Percentiles rank a stretch among this genome's conserved stretches.
These are phyloP conservation scores for Labeo rohita DNA, from an alignment of 2,113 vertebrate genomes.

Conservation along the genomic window DNA sequence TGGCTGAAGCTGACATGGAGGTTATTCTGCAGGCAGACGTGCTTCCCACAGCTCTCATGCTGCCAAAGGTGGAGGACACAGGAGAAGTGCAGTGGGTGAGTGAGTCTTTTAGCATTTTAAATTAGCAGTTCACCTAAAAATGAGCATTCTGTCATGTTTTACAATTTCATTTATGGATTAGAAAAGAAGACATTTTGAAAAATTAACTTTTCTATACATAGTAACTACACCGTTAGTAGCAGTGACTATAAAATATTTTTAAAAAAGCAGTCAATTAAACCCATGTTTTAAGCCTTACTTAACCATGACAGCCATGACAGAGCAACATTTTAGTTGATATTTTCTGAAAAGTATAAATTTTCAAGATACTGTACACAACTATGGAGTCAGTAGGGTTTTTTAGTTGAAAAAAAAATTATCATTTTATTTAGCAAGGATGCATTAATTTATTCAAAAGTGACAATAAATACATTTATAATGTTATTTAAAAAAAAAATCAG, in stretches of 20 bases:
- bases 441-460: background rate
- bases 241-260: background rate
- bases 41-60: conserved; percentile 92
- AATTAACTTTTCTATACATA: background rate
- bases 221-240: background rate
- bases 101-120: conserved; percentile 29
- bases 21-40: conserved; percentile 80
- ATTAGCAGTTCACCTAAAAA: conserved; percentile 1
- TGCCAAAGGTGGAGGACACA: conserved; percentile 90
- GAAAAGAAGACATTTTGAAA: background rate
- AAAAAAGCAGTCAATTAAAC: background rate
- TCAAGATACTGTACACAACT: background rate
- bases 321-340: background rate
- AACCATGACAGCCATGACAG: background rate
- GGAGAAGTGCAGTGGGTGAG: conserved; percentile 93
- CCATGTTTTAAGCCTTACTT: background rate
- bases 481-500: background rate
- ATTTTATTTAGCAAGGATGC: background rate
- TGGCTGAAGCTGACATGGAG: conserved; percentile 87
- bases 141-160: background rate
- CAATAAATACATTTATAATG: background rate
- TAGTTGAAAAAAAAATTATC: background rate
- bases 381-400: background rate
- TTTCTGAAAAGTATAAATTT: background rate
- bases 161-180: background rate